Percentiles rank a stretch among this genome's conserved stretches.
phyloP scores from a whole-genome alignment of 2,888 invertebrate species.

The Sycophila texana region DNA sequence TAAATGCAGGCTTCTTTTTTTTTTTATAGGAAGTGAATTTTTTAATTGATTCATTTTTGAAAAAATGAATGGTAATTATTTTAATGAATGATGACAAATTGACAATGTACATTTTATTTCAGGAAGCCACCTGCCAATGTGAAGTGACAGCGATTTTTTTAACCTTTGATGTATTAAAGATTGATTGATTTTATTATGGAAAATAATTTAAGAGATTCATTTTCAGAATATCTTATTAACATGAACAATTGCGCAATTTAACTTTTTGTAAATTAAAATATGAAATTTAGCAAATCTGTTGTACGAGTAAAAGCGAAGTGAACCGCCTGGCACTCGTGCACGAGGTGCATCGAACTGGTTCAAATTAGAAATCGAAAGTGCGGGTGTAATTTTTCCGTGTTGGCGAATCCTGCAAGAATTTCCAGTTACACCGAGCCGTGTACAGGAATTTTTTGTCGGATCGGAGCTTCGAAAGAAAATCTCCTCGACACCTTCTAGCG shows the following conservation, averaged over 20 bases:
- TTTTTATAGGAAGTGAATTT: background rate
- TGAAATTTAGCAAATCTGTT: no score
- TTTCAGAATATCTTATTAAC: background rate
- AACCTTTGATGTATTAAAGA: background rate
- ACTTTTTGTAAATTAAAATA: background rate
- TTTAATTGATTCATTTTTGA: no score
- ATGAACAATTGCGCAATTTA: background rate
- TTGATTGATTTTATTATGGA: background rate
- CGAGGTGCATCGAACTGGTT: background rate
- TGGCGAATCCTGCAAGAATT: background rate
- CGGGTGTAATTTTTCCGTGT: background rate
- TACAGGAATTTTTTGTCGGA: background rate
- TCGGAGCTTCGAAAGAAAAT: no score
- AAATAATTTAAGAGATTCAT: background rate
- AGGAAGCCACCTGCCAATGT: no score
- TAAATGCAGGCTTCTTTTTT: background rate
- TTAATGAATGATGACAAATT: no score
- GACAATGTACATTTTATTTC: no score
- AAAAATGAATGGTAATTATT: no score
- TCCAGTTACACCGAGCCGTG: background rate
- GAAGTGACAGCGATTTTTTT: no score
- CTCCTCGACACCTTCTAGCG: no score
- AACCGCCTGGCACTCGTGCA: background rate
- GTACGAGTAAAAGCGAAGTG: background rate
- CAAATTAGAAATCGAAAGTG: slow-evolving; percentile 8